phyloP scores from a whole-genome alignment of 2,113 vertebrate species.

The Varanus komodoensis region DNA sequence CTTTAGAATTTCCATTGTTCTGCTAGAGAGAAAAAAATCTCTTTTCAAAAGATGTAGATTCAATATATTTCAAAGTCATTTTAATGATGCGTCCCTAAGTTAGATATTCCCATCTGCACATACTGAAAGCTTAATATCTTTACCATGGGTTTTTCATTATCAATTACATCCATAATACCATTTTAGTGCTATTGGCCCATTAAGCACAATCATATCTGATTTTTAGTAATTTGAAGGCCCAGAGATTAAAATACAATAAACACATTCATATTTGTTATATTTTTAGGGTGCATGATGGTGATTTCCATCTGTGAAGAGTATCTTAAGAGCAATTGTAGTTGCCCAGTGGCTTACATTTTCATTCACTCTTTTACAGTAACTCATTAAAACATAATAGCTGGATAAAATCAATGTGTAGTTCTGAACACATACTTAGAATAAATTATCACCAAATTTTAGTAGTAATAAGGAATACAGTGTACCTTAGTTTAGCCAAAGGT shows the following conservation, averaged over 20 bases:
- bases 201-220: slow-evolving; percentile 47
- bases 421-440: slow-evolving; percentile 29
- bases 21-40: not conserved
- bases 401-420: slow-evolving; percentile 39
- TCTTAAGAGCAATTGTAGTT: slow-evolving; percentile 20
- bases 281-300: slow-evolving; percentile 16
- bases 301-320: slow-evolving; percentile 41
- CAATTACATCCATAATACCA: slow-evolving; percentile 43
- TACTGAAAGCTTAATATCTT: slow-evolving; percentile 57
- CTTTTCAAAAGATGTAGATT: slow-evolving; percentile 47
- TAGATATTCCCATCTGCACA: slow-evolving; percentile 16
- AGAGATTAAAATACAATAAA: slow-evolving; percentile 47
- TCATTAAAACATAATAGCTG: not conserved
- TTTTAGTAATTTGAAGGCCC: slow-evolving; percentile 23
- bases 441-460: slow-evolving; percentile 19
- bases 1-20: slow-evolving; percentile 34
- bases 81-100: slow-evolving; percentile 11
- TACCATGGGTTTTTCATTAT: slow-evolving; percentile 47
- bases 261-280: not conserved
- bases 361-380: not conserved
- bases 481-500: not conserved
- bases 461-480: slow-evolving; percentile 16
- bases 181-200: slow-evolving; percentile 55
- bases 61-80: slow-evolving; percentile 42
- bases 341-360: slow-evolving; percentile 24